phyloP scores from a whole-genome alignment of 1,140 invertebrate genomes.

The Dufourea novaeangliae region DNA sequence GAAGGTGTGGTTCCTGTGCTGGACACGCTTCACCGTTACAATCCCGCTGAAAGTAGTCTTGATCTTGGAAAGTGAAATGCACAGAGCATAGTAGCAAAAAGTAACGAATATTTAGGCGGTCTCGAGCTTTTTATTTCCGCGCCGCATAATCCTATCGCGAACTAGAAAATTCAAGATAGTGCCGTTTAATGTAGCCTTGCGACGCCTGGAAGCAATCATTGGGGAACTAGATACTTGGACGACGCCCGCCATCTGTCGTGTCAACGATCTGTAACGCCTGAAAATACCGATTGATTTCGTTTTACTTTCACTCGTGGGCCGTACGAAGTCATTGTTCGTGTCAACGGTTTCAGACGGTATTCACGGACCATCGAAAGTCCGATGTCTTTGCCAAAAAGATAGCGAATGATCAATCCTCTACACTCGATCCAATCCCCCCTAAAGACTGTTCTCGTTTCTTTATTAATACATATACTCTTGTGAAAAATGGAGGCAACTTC shows the following conservation, averaged over 20 bases:
- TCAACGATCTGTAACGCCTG: conserved; percentile 24
- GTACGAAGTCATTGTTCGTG: conserved; percentile 29
- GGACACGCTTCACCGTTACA: not conserved
- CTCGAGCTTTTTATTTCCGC: conserved; percentile 1
- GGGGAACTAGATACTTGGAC: not conserved
- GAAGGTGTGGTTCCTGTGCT: conserved; percentile 15
- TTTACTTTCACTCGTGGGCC: conserved; percentile 68
- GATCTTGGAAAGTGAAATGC: conserved; percentile 62
- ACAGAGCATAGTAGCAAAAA: conserved; percentile 24
- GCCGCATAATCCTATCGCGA: conserved; percentile 5
- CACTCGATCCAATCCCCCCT: not conserved
- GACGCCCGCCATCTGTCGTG: not conserved
- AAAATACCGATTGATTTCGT: conserved; percentile 62
- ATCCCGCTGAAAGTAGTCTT: conserved; percentile 39
- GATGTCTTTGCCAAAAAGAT: not conserved
- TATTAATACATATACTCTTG: no score
- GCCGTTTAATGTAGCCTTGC: not conserved
- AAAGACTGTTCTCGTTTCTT: no score
- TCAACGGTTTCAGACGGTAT: not conserved
- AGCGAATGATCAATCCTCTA: not conserved
- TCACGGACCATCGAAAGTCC: not conserved
- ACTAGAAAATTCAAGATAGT: not conserved
- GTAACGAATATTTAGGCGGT: not conserved
- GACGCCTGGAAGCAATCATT: not conserved
- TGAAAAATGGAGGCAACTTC: not conserved